Conservation (phyloP, 1,140 invertebrate species). For the Propsilocerus akamusi region DNA sequence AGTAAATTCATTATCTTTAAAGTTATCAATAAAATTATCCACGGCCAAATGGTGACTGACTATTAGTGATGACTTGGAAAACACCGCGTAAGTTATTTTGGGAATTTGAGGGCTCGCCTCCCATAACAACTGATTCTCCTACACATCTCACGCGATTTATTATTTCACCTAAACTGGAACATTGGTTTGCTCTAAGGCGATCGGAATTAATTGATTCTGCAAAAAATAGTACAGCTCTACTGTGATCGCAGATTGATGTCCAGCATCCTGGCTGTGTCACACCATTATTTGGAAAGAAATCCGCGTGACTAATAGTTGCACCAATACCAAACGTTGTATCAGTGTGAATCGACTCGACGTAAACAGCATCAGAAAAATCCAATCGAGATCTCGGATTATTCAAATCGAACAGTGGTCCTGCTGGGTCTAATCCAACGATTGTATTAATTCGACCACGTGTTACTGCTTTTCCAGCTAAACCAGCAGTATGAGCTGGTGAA, state of each 20-base stretch:
- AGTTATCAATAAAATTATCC: too few species aligned
- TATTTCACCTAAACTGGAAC: neutral
- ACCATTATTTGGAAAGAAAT: constrained; percentile 54
- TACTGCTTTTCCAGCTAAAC: constrained; percentile 29
- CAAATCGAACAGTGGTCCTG: constrained; percentile 28
- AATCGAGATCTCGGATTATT: constrained; percentile 33
- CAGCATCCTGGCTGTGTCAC: constrained; percentile 43
- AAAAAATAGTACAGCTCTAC: neutral
- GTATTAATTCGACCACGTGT: constrained; percentile 12
- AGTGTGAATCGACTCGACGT: constrained; percentile 58
- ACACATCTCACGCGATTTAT: neutral
- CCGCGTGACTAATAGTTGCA: constrained; percentile 39
- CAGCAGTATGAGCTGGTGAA: constrained; percentile 47
- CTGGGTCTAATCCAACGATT: constrained; percentile 30
- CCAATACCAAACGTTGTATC: constrained; percentile 36
- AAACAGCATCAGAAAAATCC: constrained; percentile 40
- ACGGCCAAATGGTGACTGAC: neutral
- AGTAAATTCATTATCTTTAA: too few species aligned
- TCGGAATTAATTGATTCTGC: neutral
- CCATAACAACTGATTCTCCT: neutral
- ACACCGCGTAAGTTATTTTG: neutral
- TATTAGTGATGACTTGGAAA: neutral
- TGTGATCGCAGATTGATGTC: neutral
- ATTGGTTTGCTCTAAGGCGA: neutral
- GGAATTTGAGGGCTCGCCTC: neutral